Evolutionary conservation across 2,113 vertebrate genomes (phyloP), one percentile per base, ranked within the genome.

Genomic region (Pseudopodoces humilis): DNA sequence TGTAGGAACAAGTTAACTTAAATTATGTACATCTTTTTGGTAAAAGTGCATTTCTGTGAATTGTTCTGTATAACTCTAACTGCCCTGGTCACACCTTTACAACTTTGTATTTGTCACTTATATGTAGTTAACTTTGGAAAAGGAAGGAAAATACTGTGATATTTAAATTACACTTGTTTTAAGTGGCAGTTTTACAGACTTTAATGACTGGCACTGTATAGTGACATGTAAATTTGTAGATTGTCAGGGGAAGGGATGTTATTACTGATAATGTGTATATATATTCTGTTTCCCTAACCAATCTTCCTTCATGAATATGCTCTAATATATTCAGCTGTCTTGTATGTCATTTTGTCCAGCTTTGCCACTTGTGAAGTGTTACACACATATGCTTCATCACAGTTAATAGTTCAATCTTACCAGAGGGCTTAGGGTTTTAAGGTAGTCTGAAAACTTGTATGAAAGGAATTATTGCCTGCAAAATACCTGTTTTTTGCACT

Each of bases 261-360:
- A 80, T 78, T 94, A 46, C 64, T 81, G 49, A 44, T 95, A 96
- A 93, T 25, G 37, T 83, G 77, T 76, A 41, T 62, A 87, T 85
- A 72, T 82, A 91, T 92, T 95, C 79, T 93, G 64, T 82, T 95
- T 95, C 37, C 49, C 33, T 94, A 87, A 89, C 62, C 83, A 85
- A 76, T 93, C n/a, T 94, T 87, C 69, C 74, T 77, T 95, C 84
- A 69, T 94, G 78, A 94, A 92, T 72, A 94, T 82, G 52, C 63
- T 91, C 96, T 86, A 85, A 81, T 93, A 85, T 83, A 90, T 83
- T 96, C 84, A 87, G 41, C 92, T 91, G 76, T 87, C 94, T 97
- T 94, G 75, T 92, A 89, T 91, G 68, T 92, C 55, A 85, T 95
- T 96, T 92, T 95, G 92, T 91, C 83, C 92, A 90, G 78, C 63